Evolutionary conservation across 2,888 invertebrate species (phyloP).

Genomic region (Aporophyla nigra): DNA sequence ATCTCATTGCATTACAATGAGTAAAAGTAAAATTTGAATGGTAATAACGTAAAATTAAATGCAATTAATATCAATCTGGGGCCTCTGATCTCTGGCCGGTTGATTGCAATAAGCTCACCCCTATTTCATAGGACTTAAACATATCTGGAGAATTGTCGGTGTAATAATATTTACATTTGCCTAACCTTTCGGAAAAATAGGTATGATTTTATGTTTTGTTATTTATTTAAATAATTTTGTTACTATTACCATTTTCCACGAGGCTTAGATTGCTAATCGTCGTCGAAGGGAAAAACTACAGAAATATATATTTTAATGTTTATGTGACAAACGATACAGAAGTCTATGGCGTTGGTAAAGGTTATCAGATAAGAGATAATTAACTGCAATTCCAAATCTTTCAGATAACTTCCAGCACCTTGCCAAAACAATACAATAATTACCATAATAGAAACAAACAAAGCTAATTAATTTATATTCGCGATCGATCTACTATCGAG

Average conservation of each 20-base stretch:
- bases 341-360: background rate
- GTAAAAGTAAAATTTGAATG: background rate
- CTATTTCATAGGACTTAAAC: background rate
- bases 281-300: background rate
- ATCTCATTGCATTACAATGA: background rate
- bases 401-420: constrained; percentile 37
- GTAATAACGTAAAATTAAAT: background rate
- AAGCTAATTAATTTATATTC: constrained; percentile 64
- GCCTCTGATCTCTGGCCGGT: background rate
- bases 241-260: background rate
- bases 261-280: background rate
- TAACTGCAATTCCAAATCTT: constrained; percentile 32
- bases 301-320: background rate
- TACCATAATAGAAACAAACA: constrained; percentile 67
- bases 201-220: background rate
- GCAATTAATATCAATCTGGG: too few species aligned
- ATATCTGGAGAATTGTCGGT: background rate
- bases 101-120: background rate
- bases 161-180: background rate
- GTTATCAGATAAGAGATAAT: constrained; percentile 36
- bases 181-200: background rate
- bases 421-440: constrained; percentile 54
- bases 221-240: background rate
- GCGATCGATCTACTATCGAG: constrained; percentile 61
- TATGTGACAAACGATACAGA: background rate